Evolutionary conservation across 92 coral and sea anemone genomes (phyloP).

Genomic region (Pocillopora meandrina): DNA sequence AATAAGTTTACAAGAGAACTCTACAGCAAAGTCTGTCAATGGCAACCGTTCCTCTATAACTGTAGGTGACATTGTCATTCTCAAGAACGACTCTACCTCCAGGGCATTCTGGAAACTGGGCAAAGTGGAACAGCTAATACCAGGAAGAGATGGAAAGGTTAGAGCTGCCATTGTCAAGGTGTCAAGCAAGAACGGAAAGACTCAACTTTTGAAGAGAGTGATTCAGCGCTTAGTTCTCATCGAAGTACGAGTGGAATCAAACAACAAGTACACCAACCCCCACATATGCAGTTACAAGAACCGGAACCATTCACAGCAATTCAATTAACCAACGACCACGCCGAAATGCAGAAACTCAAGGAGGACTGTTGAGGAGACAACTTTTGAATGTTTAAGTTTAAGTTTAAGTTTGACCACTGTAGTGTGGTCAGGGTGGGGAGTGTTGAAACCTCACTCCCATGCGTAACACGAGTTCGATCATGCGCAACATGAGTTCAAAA

Average conservation of each 20-base stretch:
- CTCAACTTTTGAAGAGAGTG: slow-evolving; percentile 33
- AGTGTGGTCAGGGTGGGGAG: slow-evolving; percentile 5
- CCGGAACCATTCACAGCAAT: not conserved
- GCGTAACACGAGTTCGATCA: too few species aligned
- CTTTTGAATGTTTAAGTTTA: not conserved
- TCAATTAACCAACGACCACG: slow-evolving; percentile 16
- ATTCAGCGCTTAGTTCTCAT: slow-evolving; percentile 39
- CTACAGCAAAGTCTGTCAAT: slow-evolving; percentile 33
- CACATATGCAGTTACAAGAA: not conserved
- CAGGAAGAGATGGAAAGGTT: slow-evolving; percentile 38
- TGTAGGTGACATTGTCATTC: slow-evolving; percentile 42
- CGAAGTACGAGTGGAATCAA: slow-evolving; percentile 36
- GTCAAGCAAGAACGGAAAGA: not conserved
- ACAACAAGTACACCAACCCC: not conserved
- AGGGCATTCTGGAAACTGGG: slow-evolving; percentile 55
- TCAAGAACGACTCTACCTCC: slow-evolving; percentile 36
- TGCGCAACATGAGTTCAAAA: too few species aligned
- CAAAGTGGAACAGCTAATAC: slow-evolving; percentile 40
- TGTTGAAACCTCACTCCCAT: not conserved
- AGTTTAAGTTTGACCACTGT: not conserved
- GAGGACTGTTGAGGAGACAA: slow-evolving; percentile 30
- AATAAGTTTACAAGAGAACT: slow-evolving; percentile 32
- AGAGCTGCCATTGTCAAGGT: slow-evolving; percentile 35
- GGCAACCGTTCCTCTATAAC: not conserved
- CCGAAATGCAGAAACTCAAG: slow-evolving; percentile 39